Conservation (phyloP, 2,797 vertebrate species). For the Sebastes elongatus region DNA sequence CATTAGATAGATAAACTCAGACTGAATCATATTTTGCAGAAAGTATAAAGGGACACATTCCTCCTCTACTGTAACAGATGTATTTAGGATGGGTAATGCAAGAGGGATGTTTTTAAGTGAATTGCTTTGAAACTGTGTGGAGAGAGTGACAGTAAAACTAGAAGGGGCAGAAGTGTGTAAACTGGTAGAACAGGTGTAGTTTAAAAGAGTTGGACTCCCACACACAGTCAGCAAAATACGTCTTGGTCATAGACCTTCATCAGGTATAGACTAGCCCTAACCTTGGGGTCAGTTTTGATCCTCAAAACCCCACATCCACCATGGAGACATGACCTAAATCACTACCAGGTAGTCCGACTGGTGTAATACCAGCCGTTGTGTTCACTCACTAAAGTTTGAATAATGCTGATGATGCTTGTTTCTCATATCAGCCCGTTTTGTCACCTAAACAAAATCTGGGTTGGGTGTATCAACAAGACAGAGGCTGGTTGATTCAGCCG, state of each 20-base stretch:
- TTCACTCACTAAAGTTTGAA: not conserved
- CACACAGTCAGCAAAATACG: not conserved
- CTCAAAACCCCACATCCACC: not conserved
- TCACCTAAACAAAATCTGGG: constrained; percentile 38
- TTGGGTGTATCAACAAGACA: constrained; percentile 14
- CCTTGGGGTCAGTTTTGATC: not conserved
- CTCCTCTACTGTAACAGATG: not conserved
- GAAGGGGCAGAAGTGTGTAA: not conserved
- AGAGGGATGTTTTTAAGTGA: not conserved
- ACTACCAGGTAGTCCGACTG: not conserved
- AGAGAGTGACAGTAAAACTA: not conserved
- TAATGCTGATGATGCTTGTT: not conserved
- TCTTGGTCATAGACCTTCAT: not conserved
- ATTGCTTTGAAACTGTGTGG: not conserved
- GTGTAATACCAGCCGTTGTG: not conserved
- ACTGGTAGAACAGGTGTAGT: not conserved
- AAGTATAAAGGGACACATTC: not conserved
- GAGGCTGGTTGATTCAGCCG: not conserved
- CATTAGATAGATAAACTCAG: not conserved
- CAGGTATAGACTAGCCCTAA: no score
- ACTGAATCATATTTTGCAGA: not conserved
- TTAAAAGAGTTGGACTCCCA: not conserved
- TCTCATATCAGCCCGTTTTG: constrained; percentile 30
- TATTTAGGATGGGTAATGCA: not conserved
- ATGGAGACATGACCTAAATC: not conserved